phyloP scores from a whole-genome alignment of 92 coral and sea anemone species.

The Porites evermanni region DNA sequence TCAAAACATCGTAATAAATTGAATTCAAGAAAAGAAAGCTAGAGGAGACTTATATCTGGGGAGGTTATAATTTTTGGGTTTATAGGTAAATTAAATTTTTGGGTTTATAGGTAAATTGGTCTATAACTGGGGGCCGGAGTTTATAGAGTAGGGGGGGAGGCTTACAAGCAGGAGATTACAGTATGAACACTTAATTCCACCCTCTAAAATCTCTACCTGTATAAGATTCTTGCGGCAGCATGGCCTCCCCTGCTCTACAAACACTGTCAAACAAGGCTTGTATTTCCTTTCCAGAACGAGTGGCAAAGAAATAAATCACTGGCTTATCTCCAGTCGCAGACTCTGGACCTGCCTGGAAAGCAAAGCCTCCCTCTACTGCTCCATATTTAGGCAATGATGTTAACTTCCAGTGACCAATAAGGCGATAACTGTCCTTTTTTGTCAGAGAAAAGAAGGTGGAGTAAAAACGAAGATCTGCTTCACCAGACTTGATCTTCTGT shows the following conservation, averaged over 20 bases:
- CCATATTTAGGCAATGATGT: slow-evolving; percentile 91
- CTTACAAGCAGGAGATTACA: too few species aligned
- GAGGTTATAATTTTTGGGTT: too few species aligned
- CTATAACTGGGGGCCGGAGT: too few species aligned
- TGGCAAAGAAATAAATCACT: slow-evolving; percentile 75
- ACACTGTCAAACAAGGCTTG: slow-evolving; percentile 84
- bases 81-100: too few species aligned
- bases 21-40: too few species aligned
- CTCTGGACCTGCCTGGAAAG: slow-evolving; percentile 80
- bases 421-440: slow-evolving; percentile 87
- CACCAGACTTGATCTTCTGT: slow-evolving; percentile 94
- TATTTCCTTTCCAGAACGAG: slow-evolving; percentile 80
- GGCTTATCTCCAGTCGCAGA: slow-evolving; percentile 60
- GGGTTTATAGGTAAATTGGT: too few species aligned
- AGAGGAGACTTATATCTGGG: too few species aligned
- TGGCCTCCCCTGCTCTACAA: slow-evolving; percentile 69
- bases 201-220: slow-evolving; percentile 26
- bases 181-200: too few species aligned
- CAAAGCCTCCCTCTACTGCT: slow-evolving; percentile 92
- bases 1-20: too few species aligned
- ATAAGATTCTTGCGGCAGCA: slow-evolving; percentile 9
- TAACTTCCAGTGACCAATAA: slow-evolving; percentile 89
- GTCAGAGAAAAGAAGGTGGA: slow-evolving; percentile 80
- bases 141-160: too few species aligned
- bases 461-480: slow-evolving; percentile 93